phyloP scores from a whole-genome alignment of 2,113 vertebrate genomes.

The Percopsis transmontana region DNA sequence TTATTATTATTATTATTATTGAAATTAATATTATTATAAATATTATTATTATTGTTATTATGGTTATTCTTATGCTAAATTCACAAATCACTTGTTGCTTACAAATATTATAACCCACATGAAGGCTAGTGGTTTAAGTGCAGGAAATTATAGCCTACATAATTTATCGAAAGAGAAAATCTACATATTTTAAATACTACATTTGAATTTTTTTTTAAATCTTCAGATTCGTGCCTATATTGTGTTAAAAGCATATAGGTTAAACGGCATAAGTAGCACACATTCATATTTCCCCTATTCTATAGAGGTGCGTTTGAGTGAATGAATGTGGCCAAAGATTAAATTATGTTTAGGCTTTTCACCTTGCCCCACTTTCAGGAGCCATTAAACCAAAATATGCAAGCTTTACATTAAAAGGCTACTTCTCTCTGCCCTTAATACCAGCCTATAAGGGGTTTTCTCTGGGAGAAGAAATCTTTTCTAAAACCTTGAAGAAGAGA shows the following conservation, averaged over 20 bases:
- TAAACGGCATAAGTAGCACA: not conserved
- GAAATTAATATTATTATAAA: not conserved
- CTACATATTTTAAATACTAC: no score
- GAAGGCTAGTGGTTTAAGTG: not conserved
- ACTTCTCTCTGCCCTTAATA: constrained; percentile 96
- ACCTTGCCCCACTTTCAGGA: constrained; percentile 25
- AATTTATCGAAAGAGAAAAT: not conserved
- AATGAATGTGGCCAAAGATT: constrained; percentile 66
- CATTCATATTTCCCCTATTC: constrained; percentile 32
- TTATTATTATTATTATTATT: constrained; percentile 4
- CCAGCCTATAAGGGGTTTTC: constrained; percentile 99
- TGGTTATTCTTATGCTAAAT: not conserved
- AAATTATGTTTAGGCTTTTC: constrained; percentile 66
- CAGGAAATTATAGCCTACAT: not conserved
- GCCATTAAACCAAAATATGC: constrained; percentile 84
- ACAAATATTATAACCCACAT: not conserved
- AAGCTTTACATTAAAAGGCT: constrained; percentile 89
- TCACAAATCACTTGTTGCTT: constrained; percentile 54
- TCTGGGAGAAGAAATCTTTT: constrained; percentile 98
- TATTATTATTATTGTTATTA: not conserved
- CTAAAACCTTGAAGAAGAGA: constrained; percentile 93
- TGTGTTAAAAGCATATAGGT: not conserved
- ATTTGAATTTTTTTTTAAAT: no score
- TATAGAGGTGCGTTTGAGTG: constrained; percentile 28
- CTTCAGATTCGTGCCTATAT: no score